These are phyloP conservation scores for Eulemur mongoz DNA, from an alignment of 2,797 vertebrate species.

Conservation along the genomic window DNA sequence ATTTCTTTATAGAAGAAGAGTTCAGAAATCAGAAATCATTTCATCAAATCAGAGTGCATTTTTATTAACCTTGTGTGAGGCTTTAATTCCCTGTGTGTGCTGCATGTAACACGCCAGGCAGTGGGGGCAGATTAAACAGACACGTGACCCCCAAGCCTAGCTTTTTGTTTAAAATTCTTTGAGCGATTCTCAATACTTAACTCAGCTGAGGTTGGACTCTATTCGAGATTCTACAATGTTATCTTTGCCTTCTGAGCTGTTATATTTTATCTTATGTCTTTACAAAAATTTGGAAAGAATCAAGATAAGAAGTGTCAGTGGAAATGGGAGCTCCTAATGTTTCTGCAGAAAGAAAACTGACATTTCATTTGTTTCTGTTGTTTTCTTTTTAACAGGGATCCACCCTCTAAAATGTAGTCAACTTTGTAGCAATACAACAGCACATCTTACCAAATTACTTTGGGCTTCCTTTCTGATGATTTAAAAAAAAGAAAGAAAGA, in stretches of 20 bases:
- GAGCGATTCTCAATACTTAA: conserved; percentile 22
- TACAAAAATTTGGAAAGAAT: conserved; percentile 72
- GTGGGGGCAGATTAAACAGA: background rate
- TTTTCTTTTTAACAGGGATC: conserved; percentile 61
- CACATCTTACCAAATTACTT: conserved; percentile 73
- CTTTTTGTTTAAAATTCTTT: conserved; percentile 51
- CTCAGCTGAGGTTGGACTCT: background rate
- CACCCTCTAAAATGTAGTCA: conserved; percentile 73
- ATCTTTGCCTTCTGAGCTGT: conserved; percentile 46
- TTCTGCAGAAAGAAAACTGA: conserved; percentile 58
- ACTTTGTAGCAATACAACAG: conserved; percentile 70
- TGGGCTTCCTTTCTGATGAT: conserved; percentile 59
- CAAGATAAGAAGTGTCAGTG: conserved; percentile 61
- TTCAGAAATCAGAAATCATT: conserved; percentile 37
- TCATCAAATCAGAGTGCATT: background rate
- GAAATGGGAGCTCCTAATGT: conserved; percentile 62
- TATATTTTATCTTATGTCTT: conserved; percentile 41
- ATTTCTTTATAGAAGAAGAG: background rate
- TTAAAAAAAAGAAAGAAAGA: conserved; percentile 20
- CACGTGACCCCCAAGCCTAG: background rate
- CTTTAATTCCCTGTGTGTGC: background rate
- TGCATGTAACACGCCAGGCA: background rate
- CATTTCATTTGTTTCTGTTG: conserved; percentile 73
- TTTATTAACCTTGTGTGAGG: background rate
- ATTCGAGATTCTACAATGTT: background rate